Evolutionary conservation across 2,797 vertebrate species (phyloP), one percentile per base, ranked within the genome.

Genomic region (Apodemus agrarius): DNA sequence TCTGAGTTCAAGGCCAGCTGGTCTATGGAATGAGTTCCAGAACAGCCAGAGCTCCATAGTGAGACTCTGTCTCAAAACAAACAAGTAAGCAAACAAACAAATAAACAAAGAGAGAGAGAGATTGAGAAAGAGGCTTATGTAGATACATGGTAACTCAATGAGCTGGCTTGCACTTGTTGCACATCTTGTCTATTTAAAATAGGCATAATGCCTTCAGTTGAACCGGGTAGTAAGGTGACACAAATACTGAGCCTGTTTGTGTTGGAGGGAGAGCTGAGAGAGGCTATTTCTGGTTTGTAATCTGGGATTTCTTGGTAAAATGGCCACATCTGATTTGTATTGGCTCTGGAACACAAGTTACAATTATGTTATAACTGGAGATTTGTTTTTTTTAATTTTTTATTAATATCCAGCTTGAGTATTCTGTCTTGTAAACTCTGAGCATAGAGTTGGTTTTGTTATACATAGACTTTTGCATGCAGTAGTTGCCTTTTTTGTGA

Each of bases 331-430:
- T 89, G 37, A 46, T 57, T 86, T 89, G 74, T 29, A 52, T 59
- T 90, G 52, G 16, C 59, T 90, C 12, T 67, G 16, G 79, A 40
- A 69, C 46, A 74, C 76, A 90, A 37, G 29, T 76, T 78, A 63
- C 83, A 92, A 84, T 94, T 95, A 79, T 59, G 78, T 92, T 93
- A 83, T 83, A 75, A 79, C 40, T 91, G 72, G 14, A 49, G 61
- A 92, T 61, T 78, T 90, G 92, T 31, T 90, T 84, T 82, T 94
- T 31, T 89, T 86, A n/a, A n/a, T n/a, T n/a, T n/a, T n/a, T n/a
- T 97, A 65, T 37, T 34, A 52, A 29, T n/a, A 75, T 59, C 46
- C 80, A 52, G 65, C 78, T 89, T 75, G 24, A 82, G 13, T 40
- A 3, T 92, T 94, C 49, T 96, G 2, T 67, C 16, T 54, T 46